Percentiles rank a stretch among this genome's conserved stretches.
phyloP scores from a whole-genome alignment of 2,888 invertebrate genomes.

The Chrysopilus asiliformis region DNA sequence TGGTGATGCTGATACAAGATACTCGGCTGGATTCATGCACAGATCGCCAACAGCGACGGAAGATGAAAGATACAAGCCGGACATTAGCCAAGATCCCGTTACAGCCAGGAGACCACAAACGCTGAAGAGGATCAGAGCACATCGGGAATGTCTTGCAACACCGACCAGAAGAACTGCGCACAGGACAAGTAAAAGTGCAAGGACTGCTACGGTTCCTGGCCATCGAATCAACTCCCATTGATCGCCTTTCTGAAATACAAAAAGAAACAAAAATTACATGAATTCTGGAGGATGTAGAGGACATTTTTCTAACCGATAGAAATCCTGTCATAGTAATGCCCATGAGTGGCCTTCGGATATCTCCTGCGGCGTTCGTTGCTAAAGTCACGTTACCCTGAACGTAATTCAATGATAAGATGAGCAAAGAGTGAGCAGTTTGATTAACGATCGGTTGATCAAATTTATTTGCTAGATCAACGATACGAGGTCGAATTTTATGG shows the following conservation, averaged over 20 bases:
- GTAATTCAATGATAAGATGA: conserved; percentile 54
- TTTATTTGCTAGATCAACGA: conserved; percentile 59
- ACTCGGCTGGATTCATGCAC: conserved; percentile 73
- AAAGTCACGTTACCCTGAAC: conserved; percentile 61
- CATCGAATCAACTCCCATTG: conserved; percentile 65
- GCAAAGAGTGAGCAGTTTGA: conserved; percentile 57
- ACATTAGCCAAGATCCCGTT: conserved; percentile 77
- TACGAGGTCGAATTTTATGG: conserved; percentile 52
- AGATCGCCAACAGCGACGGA: conserved; percentile 77
- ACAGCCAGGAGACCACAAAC: conserved; percentile 78
- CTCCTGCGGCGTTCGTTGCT: conserved; percentile 62
- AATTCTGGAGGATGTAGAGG: background rate
- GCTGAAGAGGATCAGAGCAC: conserved; percentile 78
- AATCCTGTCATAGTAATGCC: conserved; percentile 54
- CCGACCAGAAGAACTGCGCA: conserved; percentile 83
- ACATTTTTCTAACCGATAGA: conserved; percentile 31
- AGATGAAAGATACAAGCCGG: conserved; percentile 71
- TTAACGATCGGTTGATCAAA: conserved; percentile 66
- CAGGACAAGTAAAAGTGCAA: conserved; percentile 72
- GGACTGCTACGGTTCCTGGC: conserved; percentile 80
- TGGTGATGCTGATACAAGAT: conserved; percentile 52
- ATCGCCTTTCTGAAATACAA: conserved; percentile 45
- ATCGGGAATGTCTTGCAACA: conserved; percentile 75
- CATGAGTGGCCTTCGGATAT: conserved; percentile 56
- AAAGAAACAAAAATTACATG: no score